Percentiles rank a stretch among this genome's conserved stretches.
These are phyloP conservation scores for Agrilus biguttatus DNA, from an alignment of 2,888 invertebrate species.

Conservation along the genomic window DNA sequence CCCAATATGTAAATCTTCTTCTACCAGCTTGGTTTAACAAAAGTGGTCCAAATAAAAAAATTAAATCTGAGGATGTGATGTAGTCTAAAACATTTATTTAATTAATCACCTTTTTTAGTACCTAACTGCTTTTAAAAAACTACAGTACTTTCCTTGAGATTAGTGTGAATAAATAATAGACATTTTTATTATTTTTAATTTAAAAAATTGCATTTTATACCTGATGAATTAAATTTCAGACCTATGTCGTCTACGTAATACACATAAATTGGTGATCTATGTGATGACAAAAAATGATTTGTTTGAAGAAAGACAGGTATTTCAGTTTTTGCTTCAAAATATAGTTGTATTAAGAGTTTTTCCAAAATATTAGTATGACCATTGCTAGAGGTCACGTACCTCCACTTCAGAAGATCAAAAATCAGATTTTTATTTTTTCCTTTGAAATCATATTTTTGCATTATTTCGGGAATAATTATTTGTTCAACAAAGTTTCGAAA, in stretches of 20 bases:
- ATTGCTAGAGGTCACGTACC: conserved; percentile 34
- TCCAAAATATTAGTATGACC: conserved; percentile 29
- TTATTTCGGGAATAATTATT: conserved; percentile 42
- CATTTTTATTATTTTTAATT: too few species aligned
- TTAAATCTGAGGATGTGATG: conserved; percentile 51
- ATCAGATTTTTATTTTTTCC: conserved; percentile 17
- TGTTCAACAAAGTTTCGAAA: conserved; percentile 42
- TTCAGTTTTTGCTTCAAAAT: conserved; percentile 40
- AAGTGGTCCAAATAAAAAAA: conserved; percentile 50
- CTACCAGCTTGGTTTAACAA: conserved; percentile 51
- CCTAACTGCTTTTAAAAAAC: not conserved
- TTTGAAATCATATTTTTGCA: conserved; percentile 31
- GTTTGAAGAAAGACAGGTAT: conserved; percentile 43
- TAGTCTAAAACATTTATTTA: conserved; percentile 36
- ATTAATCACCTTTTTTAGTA: not conserved
- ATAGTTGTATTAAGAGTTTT: conserved; percentile 37
- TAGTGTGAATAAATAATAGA: too few species aligned
- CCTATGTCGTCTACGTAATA: conserved; percentile 40
- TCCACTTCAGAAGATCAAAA: conserved; percentile 40
- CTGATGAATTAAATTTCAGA: conserved; percentile 37
- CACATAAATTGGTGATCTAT: conserved; percentile 35
- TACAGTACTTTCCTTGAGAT: too few species aligned
- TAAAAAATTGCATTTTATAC: conserved; percentile 20
- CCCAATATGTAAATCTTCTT: conserved; percentile 41
- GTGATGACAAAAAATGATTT: conserved; percentile 20